Conservation (phyloP, 2,888 invertebrate genomes). For the Limnephilus auricula region DNA sequence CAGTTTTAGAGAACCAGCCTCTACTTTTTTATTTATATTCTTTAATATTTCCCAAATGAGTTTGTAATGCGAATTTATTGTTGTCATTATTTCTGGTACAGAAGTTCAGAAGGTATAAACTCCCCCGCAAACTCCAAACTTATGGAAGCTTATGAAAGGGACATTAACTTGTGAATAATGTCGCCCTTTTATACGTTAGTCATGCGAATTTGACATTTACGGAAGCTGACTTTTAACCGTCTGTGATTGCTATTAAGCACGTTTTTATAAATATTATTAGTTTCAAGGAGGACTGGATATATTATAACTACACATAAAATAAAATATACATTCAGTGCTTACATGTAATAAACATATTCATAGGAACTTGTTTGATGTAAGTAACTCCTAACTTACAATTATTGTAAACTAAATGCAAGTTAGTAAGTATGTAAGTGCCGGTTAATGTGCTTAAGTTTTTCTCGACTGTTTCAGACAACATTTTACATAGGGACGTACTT, state of each 20-base stretch:
- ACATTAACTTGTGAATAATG: neutral
- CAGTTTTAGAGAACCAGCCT: too few relatives aligned
- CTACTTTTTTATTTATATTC: neutral
- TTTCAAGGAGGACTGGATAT: neutral
- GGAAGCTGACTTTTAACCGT: neutral
- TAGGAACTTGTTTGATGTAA: too few relatives aligned
- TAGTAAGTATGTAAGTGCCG: too few relatives aligned
- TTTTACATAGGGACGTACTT: too few relatives aligned
- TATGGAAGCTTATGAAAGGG: neutral
- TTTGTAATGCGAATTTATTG: neutral
- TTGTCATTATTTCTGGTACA: neutral
- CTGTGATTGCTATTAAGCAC: neutral
- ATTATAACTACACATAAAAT: neutral
- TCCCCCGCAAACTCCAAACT: neutral
- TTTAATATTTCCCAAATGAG: neutral
- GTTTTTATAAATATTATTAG: neutral
- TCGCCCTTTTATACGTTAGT: neutral
- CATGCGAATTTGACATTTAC: neutral
- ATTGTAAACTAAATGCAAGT: too few relatives aligned
- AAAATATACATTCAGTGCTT: too few relatives aligned
- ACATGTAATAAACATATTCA: too few relatives aligned
- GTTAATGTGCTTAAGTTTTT: too few relatives aligned
- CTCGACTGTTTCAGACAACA: too few relatives aligned
- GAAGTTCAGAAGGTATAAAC: neutral
- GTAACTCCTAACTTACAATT: too few relatives aligned